Evolutionary conservation across 2,888 invertebrate genomes (phyloP).

Genomic region (Alviniconcha strummeri): DNA sequence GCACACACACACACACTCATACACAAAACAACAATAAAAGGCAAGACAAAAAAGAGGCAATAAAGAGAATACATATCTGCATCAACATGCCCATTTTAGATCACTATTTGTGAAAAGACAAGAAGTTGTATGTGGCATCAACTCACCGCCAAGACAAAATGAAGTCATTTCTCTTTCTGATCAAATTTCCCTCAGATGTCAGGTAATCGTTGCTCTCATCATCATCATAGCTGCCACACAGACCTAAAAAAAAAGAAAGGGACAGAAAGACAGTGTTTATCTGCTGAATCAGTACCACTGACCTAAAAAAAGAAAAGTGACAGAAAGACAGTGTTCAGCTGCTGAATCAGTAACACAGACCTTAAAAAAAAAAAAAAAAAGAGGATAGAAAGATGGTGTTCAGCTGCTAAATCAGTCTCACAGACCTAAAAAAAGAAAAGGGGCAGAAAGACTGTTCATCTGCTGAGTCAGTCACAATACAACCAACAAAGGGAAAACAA

Average conservation of each 20-base stretch:
- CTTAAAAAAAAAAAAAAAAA: constrained; percentile 31
- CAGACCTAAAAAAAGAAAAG: constrained; percentile 1
- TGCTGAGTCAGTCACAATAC: background rate
- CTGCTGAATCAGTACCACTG: too few species aligned
- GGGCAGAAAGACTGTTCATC: background rate
- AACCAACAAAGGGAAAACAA: background rate
- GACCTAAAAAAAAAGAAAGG: constrained; percentile 40
- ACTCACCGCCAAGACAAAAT: constrained; percentile 39
- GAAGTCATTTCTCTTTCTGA: constrained; percentile 27
- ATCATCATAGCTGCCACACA: constrained; percentile 51
- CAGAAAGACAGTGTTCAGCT: background rate
- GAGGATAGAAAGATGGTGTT: background rate
- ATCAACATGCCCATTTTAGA: too few species aligned
- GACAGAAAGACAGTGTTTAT: background rate
- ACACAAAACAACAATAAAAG: too few species aligned
- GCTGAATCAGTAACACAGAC: constrained; percentile 36
- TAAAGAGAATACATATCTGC: too few species aligned
- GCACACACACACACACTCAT: too few species aligned
- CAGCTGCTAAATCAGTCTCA: too few species aligned
- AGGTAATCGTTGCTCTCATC: constrained; percentile 45
- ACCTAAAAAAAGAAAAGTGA: background rate
- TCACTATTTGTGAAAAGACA: too few species aligned
- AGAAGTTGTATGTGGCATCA: too few species aligned
- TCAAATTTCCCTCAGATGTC: constrained; percentile 41
- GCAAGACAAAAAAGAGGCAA: too few species aligned